These are phyloP conservation scores for Austrolebias charrua DNA, from an alignment of 2,797 vertebrate genomes.

Conservation along the genomic window DNA sequence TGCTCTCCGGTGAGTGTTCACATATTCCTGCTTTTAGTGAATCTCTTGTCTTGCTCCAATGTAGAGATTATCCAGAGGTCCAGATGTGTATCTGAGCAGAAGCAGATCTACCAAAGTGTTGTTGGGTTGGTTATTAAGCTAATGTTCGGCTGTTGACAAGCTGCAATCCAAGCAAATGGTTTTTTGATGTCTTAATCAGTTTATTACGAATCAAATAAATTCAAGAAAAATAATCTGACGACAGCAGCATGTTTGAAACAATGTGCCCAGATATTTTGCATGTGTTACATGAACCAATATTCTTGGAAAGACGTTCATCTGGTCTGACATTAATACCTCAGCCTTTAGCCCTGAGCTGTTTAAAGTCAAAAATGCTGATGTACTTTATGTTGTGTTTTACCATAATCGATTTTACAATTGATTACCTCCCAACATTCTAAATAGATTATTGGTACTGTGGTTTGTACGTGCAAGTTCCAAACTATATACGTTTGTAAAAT, in stretches of 20 bases:
- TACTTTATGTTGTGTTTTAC: background rate
- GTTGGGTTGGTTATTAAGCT: background rate
- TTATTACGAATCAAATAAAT: background rate
- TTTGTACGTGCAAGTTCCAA: no score
- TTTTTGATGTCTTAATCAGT: background rate
- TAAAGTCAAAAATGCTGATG: constrained; percentile 13
- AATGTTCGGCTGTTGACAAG: background rate
- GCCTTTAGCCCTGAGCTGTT: constrained; percentile 40
- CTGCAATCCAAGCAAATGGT: background rate
- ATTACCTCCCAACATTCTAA: no score
- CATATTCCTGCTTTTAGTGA: constrained; percentile 22
- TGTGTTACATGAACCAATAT: constrained; percentile 31
- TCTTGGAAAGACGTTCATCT: constrained; percentile 64
- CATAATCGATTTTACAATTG: background rate
- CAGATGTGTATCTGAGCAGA: constrained; percentile 3
- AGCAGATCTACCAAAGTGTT: constrained; percentile 15
- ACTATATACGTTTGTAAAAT: no score
- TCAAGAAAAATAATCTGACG: background rate
- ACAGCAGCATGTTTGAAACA: background rate
- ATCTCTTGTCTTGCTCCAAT: constrained; percentile 12
- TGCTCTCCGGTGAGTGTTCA: constrained; percentile 76
- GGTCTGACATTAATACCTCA: constrained; percentile 51
- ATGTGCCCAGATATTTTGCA: background rate
- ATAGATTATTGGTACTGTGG: no score
- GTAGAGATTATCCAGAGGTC: constrained; percentile 31